Base-by-base conservation (phyloP, 2,888 invertebrate species). In the Therioaphis trifolii region DNA sequence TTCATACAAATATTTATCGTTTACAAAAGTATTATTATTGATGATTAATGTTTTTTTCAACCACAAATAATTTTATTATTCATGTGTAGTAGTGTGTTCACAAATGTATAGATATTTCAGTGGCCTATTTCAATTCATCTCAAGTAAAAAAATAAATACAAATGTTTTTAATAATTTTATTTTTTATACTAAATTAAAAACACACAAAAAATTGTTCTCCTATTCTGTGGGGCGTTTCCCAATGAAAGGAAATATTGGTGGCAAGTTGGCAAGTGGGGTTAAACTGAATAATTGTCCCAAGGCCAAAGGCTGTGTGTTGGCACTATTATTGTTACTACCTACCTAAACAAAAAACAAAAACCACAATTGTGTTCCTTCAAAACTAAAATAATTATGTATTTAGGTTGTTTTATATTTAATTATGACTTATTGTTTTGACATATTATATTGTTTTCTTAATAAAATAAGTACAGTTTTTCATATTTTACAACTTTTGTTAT, bases 281-380 rank as follows among this genome's bases (percentile, higher is more conserved):
- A 46, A 78, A 72, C 71, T 61, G 58, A 61, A 80, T 80, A 72
- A 71, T 72, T 80, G 80, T 58, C 21, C 35, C 80, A 80, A 80
- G 80, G 80, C 21, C 80, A 61, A 52, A 80, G 80, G 71, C 58
- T 11, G 15, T 18, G 0, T 71, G 35, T 80, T 80, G 80, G 80
- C 80, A 72, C 61, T 80, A 49, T 12, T 71, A 69, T 55, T 40
- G 7, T n/a, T 43, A 69, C 40, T 55, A 69, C 35, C 21, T 55
- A 55, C 27, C 14, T 55, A 68, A 79, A 69, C 24, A 79, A 21
- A 79, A 77, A 77, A 66, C 29, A 69, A 68, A 55, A 35, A 78
- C 78, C 43, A 69, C 21, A 49, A 63, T 74, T 75, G 55, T 69
- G 27, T 55, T 78, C 24, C 55, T 27, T 63, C 4, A 63, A 63